These are phyloP conservation scores for Nesogale talazaci DNA, from an alignment of 2,113 vertebrate species.

Conservation along the genomic window DNA sequence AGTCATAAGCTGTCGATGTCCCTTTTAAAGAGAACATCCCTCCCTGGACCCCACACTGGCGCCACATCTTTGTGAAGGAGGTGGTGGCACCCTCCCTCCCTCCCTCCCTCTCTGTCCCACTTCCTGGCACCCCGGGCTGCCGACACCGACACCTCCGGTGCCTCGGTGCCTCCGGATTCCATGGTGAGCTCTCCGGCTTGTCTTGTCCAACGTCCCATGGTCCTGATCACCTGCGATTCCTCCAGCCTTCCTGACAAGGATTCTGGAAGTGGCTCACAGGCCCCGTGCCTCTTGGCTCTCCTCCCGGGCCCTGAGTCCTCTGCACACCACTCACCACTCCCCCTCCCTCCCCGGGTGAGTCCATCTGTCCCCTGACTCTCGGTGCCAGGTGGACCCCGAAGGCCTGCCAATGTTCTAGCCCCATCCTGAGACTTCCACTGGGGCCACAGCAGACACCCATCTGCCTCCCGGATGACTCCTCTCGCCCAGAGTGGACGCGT, in stretches of 20 bases:
- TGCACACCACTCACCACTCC: neutral
- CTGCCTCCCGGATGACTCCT: neutral
- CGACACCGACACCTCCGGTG: neutral
- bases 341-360: neutral
- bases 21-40: neutral
- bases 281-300: neutral
- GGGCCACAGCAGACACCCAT: neutral
- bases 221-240: neutral
- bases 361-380: neutral
- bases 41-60: neutral
- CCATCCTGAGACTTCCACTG: neutral
- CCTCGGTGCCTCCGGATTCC: neutral
- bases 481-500: neutral
- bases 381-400: neutral
- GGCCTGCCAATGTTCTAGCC: neutral
- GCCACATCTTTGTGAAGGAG: neutral
- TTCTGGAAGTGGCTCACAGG: neutral
- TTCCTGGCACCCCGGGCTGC: neutral
- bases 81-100: too few species aligned
- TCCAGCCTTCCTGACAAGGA: neutral
- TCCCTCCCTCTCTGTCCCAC: neutral
- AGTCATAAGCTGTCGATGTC: neutral
- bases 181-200: neutral
- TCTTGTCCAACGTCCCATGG: neutral
- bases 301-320: neutral